A percentile compares a stretch with the other conserved stretches of the same genome.
Evolutionary conservation across 2,888 invertebrate species (phyloP).

Genomic region (Acanthoscelides obtectus): DNA sequence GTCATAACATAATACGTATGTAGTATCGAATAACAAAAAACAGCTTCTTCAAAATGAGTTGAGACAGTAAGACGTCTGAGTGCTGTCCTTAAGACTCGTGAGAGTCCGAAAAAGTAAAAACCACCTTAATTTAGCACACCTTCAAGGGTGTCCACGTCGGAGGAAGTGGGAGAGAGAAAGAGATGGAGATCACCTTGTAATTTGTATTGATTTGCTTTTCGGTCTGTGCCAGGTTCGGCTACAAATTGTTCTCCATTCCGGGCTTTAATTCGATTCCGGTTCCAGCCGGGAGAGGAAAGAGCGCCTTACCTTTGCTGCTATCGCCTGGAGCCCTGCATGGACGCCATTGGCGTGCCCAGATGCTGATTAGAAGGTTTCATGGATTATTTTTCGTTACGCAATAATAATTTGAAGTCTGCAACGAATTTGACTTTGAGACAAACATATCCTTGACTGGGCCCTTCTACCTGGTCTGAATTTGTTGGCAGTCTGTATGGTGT

Average conservation of each 20-base stretch:
- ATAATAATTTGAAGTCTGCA: too few species aligned
- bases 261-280: constrained; percentile 13
- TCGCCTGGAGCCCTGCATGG: background rate
- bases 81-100: background rate
- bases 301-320: constrained; percentile 9
- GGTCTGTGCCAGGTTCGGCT: constrained; percentile 7
- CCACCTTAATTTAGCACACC: background rate
- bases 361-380: too few species aligned
- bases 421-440: too few species aligned
- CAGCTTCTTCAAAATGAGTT: too few species aligned
- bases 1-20: too few species aligned
- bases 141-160: background rate
- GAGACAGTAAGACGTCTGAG: too few species aligned
- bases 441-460: too few species aligned
- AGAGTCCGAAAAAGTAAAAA: background rate
- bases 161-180: background rate
- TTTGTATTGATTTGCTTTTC: constrained; percentile 2
- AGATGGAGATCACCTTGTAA: background rate
- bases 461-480: too few species aligned
- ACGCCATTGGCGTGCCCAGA: background rate
- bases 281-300: constrained; percentile 3
- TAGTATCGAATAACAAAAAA: too few species aligned
- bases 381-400: too few species aligned
- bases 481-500: too few species aligned
- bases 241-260: constrained; percentile 14